Conservation (phyloP, 2,888 invertebrate species). For the Euspilapteryx auroguttella region DNA sequence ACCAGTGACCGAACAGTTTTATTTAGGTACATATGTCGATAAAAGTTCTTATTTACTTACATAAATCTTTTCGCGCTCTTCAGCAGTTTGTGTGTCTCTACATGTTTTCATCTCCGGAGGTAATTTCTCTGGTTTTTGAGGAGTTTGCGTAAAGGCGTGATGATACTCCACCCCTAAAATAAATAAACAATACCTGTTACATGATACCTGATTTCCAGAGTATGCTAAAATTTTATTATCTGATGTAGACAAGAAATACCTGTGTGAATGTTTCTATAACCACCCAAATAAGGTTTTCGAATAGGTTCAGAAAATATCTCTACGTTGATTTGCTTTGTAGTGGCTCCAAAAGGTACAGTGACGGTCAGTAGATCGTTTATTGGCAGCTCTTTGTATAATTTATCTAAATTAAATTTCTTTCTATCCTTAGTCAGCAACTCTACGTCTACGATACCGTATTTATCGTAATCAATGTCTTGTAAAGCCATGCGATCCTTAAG, state of each 20-base stretch:
- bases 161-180: conserved; percentile 67
- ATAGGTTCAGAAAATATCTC: conserved; percentile 53
- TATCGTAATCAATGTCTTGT: conserved; percentile 44
- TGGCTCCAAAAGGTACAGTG: conserved; percentile 34
- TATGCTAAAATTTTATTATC: too few relatives aligned
- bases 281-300: conserved; percentile 78
- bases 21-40: not conserved
- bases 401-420: conserved; percentile 33
- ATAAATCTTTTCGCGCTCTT: conserved; percentile 45
- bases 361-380: conserved; percentile 45
- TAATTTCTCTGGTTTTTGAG: conserved; percentile 57
- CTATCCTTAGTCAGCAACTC: conserved; percentile 42
- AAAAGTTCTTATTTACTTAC: conserved; percentile 21
- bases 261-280: conserved; percentile 73
- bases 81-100: conserved; percentile 69
- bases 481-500: conserved; percentile 42
- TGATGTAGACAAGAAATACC: too few relatives aligned
- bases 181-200: too few relatives aligned
- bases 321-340: conserved; percentile 40
- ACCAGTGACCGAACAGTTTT: too few relatives aligned
- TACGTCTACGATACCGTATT: conserved; percentile 47
- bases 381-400: conserved; percentile 41
- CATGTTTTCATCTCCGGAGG: conserved; percentile 52
- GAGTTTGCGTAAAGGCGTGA: conserved; percentile 84
- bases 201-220: too few relatives aligned